Evolutionary conservation across 2,888 invertebrate genomes (phyloP).

Genomic region (Drosophila testacea): DNA sequence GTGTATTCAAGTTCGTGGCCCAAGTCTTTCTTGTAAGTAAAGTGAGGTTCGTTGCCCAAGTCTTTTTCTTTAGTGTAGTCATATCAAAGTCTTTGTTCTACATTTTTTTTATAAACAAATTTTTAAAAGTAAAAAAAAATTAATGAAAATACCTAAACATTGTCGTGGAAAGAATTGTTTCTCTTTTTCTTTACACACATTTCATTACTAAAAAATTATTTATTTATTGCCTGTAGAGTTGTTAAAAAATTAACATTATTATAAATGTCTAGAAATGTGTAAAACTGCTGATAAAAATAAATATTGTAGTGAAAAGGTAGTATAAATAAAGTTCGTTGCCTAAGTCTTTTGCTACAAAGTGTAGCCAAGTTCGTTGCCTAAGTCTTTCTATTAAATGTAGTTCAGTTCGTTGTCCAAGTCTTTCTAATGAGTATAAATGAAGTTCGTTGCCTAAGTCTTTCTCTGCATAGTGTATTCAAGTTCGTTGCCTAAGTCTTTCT

Average conservation of each 20-base stretch:
- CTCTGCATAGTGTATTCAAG: background rate
- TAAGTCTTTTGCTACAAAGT: conserved; percentile 3
- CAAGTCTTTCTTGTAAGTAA: conserved; percentile 4
- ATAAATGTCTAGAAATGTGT: too few relatives aligned
- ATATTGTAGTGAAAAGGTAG: too few relatives aligned
- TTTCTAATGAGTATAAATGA: background rate
- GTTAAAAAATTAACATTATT: too few relatives aligned
- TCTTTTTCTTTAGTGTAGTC: background rate
- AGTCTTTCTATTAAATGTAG: conserved; percentile 17
- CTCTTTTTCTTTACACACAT: too few relatives aligned
- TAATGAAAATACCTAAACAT: too few relatives aligned
- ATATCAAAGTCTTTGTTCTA: background rate
- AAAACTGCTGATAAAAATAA: too few relatives aligned
- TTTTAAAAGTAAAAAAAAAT: too few relatives aligned
- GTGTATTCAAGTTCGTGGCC: conserved; percentile 1
- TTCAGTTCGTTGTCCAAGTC: conserved; percentile 23
- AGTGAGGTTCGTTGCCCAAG: conserved; percentile 17
- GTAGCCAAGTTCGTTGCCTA: conserved; percentile 16
- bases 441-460: conserved; percentile 25
- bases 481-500: conserved; percentile 3
- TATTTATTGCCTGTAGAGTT: too few relatives aligned
- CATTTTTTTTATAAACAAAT: too few relatives aligned
- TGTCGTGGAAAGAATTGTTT: too few relatives aligned
- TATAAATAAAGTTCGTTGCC: conserved; percentile 17
- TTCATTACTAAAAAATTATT: too few relatives aligned